A percentile compares a stretch with the other conserved stretches of the same genome.
Conservation (phyloP, 2,888 invertebrate genomes). For the Macrophya alboannulata region DNA sequence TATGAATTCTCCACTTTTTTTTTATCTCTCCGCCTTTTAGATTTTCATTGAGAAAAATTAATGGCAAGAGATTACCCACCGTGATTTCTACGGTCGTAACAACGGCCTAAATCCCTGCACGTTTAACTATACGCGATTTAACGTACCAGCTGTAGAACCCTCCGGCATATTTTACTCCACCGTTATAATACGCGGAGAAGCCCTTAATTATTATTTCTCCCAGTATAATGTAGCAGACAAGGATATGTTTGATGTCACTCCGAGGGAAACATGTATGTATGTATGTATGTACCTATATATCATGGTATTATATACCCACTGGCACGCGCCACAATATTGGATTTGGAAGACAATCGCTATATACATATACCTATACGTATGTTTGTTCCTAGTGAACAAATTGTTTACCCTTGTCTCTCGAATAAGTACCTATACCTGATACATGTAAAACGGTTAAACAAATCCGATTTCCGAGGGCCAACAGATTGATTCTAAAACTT, state of each 20-base stretch:
- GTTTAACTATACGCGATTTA: not conserved
- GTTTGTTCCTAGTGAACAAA: not conserved
- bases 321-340: conserved; percentile 46
- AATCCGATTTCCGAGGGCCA: not conserved
- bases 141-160: not conserved
- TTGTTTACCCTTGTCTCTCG: conserved; percentile 17
- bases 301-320: not conserved
- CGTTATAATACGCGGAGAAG: not conserved
- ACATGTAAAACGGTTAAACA: not conserved
- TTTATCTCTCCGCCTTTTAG: not conserved
- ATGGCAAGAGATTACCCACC: not conserved
- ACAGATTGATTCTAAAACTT: conserved; percentile 1
- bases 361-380: not conserved
- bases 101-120: not conserved
- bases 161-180: not conserved
- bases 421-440: not conserved
- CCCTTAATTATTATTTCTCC: conserved; percentile 8
- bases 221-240: not conserved
- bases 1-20: not conserved
- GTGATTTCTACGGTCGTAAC: not conserved
- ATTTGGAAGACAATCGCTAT: conserved; percentile 39
- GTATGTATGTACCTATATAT: too few species aligned
- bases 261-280: not conserved
- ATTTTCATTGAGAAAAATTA: not conserved
- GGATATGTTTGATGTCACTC: conserved; percentile 43